Evolutionary conservation across 2,888 invertebrate genomes (phyloP), one percentile per base, ranked within the genome.

Genomic region (Xestobium rufovillosum): DNA sequence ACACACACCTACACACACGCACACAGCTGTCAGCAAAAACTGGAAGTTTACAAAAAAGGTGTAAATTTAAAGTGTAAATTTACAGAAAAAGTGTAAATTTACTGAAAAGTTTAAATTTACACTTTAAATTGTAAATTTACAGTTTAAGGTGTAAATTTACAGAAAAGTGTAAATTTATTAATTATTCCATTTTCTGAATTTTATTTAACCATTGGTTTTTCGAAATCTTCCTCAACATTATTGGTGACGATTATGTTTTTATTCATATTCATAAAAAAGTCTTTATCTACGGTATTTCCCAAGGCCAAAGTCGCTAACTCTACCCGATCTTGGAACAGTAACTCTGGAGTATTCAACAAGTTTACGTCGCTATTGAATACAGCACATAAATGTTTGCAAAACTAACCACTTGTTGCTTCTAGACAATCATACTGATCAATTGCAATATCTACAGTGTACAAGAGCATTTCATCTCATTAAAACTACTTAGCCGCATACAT

Each of bases 401-500:
- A 34, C 16, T 34, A 17, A 14, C 27, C 34, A 14, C 36, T 14
- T 36, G 29, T 30, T 30, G 23, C 36, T 34, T n/a, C 28, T n/a
- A 19, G 38, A 17, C 38, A 34, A 33, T 38, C 38, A 38, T 25
- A 34, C 16, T 38, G 38, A 13, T 34, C 27, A 26, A 13, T 36
- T 38, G 35, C n/a, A 38, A 14, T 19, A 36, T 38, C 30, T 9
- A 39, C 35, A 36, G 39, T 38, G 27, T 34, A 30, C 36, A 29
- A 26, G 15, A 39, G 14, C 28, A 3, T 30, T 16, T 36, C 23
- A 23, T 36, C 36, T n/a, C n/a, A n/a, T n/a, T n/a, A n/a, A n/a
- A n/a, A n/a, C n/a, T n/a, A n/a, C n/a, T n/a, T n/a, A n/a, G n/a
- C n/a, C n/a, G n/a, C n/a, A n/a, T n/a, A n/a, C n/a, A n/a, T n/a